Conservation (phyloP, 2,888 invertebrate species). For the Uloborus plumipes region DNA sequence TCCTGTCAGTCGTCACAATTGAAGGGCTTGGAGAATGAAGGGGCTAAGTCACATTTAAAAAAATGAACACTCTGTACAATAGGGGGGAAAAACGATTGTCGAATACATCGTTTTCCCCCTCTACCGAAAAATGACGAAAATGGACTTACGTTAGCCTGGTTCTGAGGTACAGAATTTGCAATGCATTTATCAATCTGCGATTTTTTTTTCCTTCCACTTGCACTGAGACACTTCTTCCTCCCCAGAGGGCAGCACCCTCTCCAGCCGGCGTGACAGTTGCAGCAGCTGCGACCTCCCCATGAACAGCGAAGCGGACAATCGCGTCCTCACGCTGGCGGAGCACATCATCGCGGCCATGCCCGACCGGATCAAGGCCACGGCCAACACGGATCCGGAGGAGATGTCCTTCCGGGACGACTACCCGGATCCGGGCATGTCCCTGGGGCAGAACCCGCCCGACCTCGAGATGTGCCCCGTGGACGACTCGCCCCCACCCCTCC, state of each 20-base stretch:
- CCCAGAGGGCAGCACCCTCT: conserved; percentile 61
- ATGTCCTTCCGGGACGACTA: conserved; percentile 62
- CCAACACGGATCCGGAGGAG: conserved; percentile 44
- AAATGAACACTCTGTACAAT: too few relatives aligned
- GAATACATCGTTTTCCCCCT: too few relatives aligned
- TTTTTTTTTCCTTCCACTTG: too few relatives aligned
- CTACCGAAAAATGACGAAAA: too few relatives aligned
- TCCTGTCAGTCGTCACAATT: too few relatives aligned
- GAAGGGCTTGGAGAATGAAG: too few relatives aligned
- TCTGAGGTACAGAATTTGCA: too few relatives aligned
- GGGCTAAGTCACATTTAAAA: too few relatives aligned
- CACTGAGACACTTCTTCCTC: not conserved
- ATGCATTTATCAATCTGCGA: too few relatives aligned
- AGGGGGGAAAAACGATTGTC: too few relatives aligned
- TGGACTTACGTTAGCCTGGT: too few relatives aligned
- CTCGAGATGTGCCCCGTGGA: conserved; percentile 76
- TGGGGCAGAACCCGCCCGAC: conserved; percentile 75
- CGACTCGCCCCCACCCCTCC: conserved; percentile 68
- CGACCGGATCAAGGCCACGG: conserved; percentile 89
- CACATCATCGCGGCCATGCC: conserved; percentile 99
- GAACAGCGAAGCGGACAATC: conserved; percentile 68
- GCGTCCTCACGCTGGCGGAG: conserved; percentile 92
- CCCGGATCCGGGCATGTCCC: conserved; percentile 44
- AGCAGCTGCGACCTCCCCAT: conserved; percentile 67
- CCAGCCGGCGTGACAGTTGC: conserved; percentile 67